A percentile compares a stretch with the other conserved stretches of the same genome.
These are phyloP conservation scores for Hololepta plana DNA, from an alignment of 2,888 invertebrate species.

Conservation along the genomic window DNA sequence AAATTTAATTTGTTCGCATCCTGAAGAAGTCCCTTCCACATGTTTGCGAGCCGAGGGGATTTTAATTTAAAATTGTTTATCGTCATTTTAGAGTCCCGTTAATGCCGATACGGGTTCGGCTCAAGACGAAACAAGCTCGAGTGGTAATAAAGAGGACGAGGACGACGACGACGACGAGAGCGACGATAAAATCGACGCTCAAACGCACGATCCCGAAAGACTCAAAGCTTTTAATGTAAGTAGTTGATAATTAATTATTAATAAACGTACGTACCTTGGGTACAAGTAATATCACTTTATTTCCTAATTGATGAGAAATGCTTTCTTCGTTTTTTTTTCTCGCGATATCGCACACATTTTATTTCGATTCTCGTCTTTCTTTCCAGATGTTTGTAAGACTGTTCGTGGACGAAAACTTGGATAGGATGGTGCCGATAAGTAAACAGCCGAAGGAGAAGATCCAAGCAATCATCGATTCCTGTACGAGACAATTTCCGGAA, in stretches of 20 bases:
- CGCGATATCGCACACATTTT: too few relatives aligned
- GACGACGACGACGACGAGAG: slow-evolving; percentile 81
- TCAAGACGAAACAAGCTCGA: slow-evolving; percentile 78
- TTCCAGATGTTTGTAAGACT: slow-evolving; percentile 91
- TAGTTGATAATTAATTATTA: slow-evolving; percentile 10
- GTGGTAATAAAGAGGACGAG: slow-evolving; percentile 71
- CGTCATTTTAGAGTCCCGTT: slow-evolving; percentile 48
- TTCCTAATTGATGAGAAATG: neutral
- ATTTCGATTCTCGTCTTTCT: too few relatives aligned
- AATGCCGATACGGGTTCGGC: slow-evolving; percentile 44
- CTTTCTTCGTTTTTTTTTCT: neutral
- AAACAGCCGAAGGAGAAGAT: slow-evolving; percentile 97
- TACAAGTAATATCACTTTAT: too few relatives aligned
- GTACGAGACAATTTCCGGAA: slow-evolving; percentile 91
- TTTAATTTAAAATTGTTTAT: too few relatives aligned
- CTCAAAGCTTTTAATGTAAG: slow-evolving; percentile 91
- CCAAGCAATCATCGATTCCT: slow-evolving; percentile 92
- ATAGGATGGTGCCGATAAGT: slow-evolving; percentile 91
- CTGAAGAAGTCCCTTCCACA: too few relatives aligned
- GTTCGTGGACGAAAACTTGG: slow-evolving; percentile 92
- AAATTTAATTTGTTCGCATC: too few relatives aligned
- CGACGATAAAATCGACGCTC: slow-evolving; percentile 79
- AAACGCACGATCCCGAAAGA: slow-evolving; percentile 76
- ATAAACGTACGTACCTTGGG: too few relatives aligned
- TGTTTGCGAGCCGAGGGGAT: too few relatives aligned